Evolutionary conservation across 2,888 invertebrate genomes (phyloP), one percentile per base, ranked within the genome.

Genomic region (Ormia ochracea): DNA sequence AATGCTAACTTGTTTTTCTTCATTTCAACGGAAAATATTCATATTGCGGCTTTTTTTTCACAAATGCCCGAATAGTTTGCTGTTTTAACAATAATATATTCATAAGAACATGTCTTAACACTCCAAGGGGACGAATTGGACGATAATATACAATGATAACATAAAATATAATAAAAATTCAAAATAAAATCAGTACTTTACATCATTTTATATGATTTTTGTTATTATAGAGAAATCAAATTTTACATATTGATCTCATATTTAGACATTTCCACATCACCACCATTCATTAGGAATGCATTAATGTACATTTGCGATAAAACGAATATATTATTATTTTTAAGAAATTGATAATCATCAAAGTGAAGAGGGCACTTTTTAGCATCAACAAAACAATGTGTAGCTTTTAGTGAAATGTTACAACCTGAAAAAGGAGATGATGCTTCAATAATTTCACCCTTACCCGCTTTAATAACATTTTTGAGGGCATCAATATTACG

Each of bases 401-500:
- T 88, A 21, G 87, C 89, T 1, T 59, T 33, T 2, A 84, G 70
- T 6, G 76, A 17, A 1, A 81, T 41, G 10, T 70, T 19, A 52
- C 85, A 85, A 0, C 74, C 56, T 14, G 83, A 79, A 43, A 86
- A 89, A 0, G 90, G 90, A 7, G 86, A 69, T 6, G 81, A 69
- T 0, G 86, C 91, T 33, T 92, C 91, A 0, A 94, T 89, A 23
- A 96, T 93, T 0, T 85, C 86, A 0, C 96, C 97, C 0, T 93
- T 95, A 0, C 97, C 97, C 0, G 96, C 95, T 66, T 91, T 90
- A 41, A 97, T 91, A 0, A 98, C 92, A 75, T 95, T 90, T 10
- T 91, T 90, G 81, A 95, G 93, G 83, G 93, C 92, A 26, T 91
- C 92, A 31, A 83, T 80, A 17, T 85, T 86, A 59, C 91, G 90